A percentile compares a stretch with the other conserved stretches of the same genome.
phyloP scores from a whole-genome alignment of 2,113 vertebrate genomes.

The Gobiocypris rarus region DNA sequence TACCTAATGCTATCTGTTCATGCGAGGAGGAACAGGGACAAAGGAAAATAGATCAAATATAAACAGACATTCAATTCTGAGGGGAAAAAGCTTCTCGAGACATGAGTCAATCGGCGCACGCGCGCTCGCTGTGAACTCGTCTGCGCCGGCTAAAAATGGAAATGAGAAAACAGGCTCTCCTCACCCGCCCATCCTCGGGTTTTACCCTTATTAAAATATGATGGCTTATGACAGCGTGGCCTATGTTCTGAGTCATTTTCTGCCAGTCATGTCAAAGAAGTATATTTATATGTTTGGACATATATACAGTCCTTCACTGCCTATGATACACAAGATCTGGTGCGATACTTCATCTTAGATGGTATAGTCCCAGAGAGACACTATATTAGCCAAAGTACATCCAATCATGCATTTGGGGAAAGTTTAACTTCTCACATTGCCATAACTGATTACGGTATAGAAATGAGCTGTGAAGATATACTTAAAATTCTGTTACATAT shows the following conservation, averaged over 20 bases:
- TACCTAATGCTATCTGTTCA: not conserved
- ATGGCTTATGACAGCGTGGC: slow-evolving; percentile 1
- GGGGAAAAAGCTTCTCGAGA: not conserved
- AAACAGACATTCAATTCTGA: not conserved
- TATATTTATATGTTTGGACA: not conserved
- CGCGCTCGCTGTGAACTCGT: not conserved
- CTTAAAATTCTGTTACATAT: not conserved
- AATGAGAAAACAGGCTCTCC: not conserved
- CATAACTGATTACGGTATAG: not conserved
- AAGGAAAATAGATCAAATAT: not conserved
- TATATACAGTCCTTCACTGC: not conserved
- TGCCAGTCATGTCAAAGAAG: slow-evolving; percentile 10
- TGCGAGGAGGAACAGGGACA: not conserved
- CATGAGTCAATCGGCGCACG: not conserved
- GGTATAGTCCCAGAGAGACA: not conserved
- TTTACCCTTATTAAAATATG: slow-evolving; percentile 17
- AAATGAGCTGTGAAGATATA: not conserved
- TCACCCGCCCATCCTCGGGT: not conserved
- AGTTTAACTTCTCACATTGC: not conserved
- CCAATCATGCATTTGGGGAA: not conserved
- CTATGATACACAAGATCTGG: not conserved
- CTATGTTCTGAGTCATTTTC: slow-evolving; percentile 9
- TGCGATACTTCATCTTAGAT: not conserved
- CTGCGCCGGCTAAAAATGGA: not conserved
- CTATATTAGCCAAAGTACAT: not conserved